Conservation (phyloP, 30 jellyfish, hydroid and myxozoan genomes). For the Hydractinia symbiolongicarpus region DNA sequence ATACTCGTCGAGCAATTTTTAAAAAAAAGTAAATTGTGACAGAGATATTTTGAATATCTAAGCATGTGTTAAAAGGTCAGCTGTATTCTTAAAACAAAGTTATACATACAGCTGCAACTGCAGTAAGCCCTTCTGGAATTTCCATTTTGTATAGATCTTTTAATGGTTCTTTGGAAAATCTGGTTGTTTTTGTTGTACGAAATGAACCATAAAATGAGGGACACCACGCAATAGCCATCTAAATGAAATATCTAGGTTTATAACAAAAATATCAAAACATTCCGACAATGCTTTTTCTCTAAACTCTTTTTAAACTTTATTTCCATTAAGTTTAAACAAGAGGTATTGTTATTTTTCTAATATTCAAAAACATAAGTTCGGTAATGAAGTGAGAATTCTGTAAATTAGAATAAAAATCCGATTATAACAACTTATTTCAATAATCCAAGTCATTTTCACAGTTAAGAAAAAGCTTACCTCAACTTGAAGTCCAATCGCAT, state of each 20-base stretch:
- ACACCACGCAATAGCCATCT: slow-evolving; percentile 80
- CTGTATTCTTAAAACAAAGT: not conserved
- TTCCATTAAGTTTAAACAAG: too few species aligned
- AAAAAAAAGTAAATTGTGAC: not conserved
- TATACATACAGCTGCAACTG: slow-evolving; percentile 76
- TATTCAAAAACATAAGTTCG: too few species aligned
- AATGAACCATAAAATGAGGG: slow-evolving; percentile 57
- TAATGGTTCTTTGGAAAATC: slow-evolving; percentile 70
- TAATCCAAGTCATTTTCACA: not conserved
- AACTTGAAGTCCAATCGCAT: slow-evolving; percentile 75
- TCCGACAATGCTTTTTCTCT: too few species aligned
- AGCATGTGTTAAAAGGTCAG: not conserved
- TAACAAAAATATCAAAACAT: too few species aligned
- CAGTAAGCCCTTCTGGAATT: slow-evolving; percentile 76
- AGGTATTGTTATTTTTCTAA: too few species aligned
- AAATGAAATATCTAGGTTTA: not conserved
- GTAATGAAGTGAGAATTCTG: too few species aligned
- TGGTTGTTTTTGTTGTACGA: slow-evolving; percentile 62
- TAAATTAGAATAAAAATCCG: too few species aligned
- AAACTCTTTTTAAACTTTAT: too few species aligned
- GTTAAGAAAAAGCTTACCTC: slow-evolving; percentile 40
- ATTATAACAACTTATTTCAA: too few species aligned
- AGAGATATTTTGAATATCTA: not conserved
- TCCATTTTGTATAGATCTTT: slow-evolving; percentile 43
- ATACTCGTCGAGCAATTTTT: too few species aligned